Percentiles rank a stretch among this genome's conserved stretches.
Evolutionary conservation across 2,797 vertebrate species (phyloP).

Genomic region (Phylloscopus collybita): DNA sequence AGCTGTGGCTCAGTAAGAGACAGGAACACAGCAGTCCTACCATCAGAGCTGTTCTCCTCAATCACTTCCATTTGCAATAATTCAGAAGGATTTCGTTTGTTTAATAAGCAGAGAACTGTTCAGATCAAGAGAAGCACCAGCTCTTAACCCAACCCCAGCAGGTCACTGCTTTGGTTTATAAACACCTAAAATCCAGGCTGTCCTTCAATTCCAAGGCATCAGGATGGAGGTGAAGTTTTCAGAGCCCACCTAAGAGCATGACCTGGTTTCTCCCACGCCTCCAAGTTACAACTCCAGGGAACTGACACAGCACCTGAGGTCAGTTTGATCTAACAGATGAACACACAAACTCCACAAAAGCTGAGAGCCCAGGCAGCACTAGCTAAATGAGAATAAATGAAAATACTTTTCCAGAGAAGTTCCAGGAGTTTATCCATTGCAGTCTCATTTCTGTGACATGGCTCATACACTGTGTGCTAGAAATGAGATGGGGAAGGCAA

Average conservation of each 20-base stretch:
- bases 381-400: neutral
- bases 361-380: neutral
- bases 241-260: neutral
- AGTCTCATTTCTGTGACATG: no score
- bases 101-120: neutral
- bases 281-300: neutral
- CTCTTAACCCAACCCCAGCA: neutral
- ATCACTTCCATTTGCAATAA: neutral
- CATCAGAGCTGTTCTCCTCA: neutral
- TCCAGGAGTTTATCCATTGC: no score
- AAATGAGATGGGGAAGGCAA: neutral
- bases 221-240: neutral
- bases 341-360: neutral
- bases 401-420: neutral
- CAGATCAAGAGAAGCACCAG: neutral
- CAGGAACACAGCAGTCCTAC: neutral
- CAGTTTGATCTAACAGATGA: neutral
- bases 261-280: rapidly evolving
- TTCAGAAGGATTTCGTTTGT: neutral
- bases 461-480: neutral
- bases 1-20: neutral
- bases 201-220: neutral
- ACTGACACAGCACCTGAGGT: neutral
- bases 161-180: neutral
- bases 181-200: neutral